Conservation (phyloP, 2,797 vertebrate genomes). For the Triplophysa yarkandensis region DNA sequence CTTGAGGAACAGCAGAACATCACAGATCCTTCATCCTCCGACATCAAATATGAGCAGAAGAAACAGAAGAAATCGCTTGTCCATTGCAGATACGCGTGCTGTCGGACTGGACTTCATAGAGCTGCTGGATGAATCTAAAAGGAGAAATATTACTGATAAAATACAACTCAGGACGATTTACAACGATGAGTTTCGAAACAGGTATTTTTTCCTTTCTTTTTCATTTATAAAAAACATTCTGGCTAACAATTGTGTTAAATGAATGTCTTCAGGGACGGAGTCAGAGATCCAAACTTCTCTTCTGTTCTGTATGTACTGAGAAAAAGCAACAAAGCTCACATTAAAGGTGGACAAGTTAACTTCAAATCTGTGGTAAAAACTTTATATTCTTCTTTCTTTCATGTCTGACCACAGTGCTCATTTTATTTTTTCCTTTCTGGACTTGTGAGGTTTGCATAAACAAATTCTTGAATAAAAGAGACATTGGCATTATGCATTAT, state of each 20-base stretch:
- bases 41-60: not conserved
- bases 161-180: slow-evolving; percentile 76
- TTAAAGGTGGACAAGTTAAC: slow-evolving; percentile 60
- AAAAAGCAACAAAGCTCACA: slow-evolving; percentile 53
- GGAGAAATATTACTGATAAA: slow-evolving; percentile 61
- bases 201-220: slow-evolving; percentile 66
- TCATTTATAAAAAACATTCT: not conserved
- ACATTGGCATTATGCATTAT: too few relatives aligned
- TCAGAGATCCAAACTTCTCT: slow-evolving; percentile 77
- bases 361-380: slow-evolving; percentile 69
- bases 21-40: not conserved
- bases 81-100: slow-evolving; percentile 6
- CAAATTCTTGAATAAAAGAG: too few relatives aligned
- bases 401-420: not conserved
- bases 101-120: slow-evolving; percentile 79
- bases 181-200: slow-evolving; percentile 78
- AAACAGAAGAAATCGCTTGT: not conserved
- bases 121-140: slow-evolving; percentile 72
- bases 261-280: slow-evolving; percentile 53
- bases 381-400: not conserved
- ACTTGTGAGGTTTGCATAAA: too few relatives aligned
- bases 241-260: not conserved
- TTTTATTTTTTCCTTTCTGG: not conserved
- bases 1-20: not conserved
- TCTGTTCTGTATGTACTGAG: slow-evolving; percentile 74